Conservation (phyloP, 2,113 vertebrate species). For the Colaptes auratus region DNA sequence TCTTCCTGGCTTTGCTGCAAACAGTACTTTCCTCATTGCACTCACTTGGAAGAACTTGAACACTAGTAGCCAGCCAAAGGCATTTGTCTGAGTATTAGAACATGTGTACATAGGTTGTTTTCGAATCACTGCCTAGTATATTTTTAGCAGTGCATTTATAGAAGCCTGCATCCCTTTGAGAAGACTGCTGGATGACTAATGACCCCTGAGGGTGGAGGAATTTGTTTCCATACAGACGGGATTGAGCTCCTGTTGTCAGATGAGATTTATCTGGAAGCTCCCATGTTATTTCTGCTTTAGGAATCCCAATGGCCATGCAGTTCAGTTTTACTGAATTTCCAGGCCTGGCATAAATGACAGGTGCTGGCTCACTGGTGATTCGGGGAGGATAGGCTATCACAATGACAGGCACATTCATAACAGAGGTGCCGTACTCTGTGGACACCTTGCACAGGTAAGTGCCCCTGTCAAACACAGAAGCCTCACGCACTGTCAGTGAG, state of each 20-base stretch:
- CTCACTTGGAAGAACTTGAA: slow-evolving; percentile 69
- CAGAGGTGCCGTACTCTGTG: slow-evolving; percentile 78
- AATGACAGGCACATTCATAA: slow-evolving; percentile 78
- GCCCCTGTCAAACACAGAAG: slow-evolving; percentile 87
- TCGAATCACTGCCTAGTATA: slow-evolving; percentile 86
- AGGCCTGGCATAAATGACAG: slow-evolving; percentile 81
- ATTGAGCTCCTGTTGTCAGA: slow-evolving; percentile 79
- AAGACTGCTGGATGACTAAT: slow-evolving; percentile 86
- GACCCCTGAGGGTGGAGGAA: slow-evolving; percentile 90
- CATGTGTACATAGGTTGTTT: slow-evolving; percentile 86
- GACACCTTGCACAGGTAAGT: slow-evolving; percentile 83
- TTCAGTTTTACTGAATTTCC: slow-evolving; percentile 86
- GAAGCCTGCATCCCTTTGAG: slow-evolving; percentile 80
- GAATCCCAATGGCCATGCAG: slow-evolving; percentile 84
- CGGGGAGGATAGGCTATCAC: slow-evolving; percentile 86
- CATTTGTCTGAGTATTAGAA: slow-evolving; percentile 73
- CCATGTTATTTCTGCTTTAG: slow-evolving; percentile 87
- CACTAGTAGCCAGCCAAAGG: background rate
- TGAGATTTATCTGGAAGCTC: slow-evolving; percentile 85
- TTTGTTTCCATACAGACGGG: slow-evolving; percentile 87
- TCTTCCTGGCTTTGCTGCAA: background rate
- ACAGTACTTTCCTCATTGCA: slow-evolving; percentile 52
- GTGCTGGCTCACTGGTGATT: slow-evolving; percentile 84
- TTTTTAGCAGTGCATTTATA: slow-evolving; percentile 92
- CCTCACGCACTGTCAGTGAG: slow-evolving; percentile 81